Conservation (phyloP, 2,113 vertebrate species). For the Protobothrops flavoviridis region DNA sequence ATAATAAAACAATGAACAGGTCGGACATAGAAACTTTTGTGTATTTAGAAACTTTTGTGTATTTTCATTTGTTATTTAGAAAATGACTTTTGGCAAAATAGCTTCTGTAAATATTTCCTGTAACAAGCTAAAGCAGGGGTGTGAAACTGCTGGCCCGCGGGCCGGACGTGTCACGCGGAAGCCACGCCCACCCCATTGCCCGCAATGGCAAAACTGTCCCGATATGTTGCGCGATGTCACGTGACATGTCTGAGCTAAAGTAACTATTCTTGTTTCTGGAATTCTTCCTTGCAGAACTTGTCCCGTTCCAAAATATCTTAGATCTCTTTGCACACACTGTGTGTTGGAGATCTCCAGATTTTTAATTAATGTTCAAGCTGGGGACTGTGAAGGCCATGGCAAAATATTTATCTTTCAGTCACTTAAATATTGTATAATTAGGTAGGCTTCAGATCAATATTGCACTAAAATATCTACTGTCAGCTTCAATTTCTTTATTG, state of each 20-base stretch:
- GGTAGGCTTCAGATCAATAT: background rate
- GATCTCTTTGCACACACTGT: background rate
- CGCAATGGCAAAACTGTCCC: too few relatives aligned
- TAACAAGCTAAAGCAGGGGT: background rate
- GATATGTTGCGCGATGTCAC: too few relatives aligned
- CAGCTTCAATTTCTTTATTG: background rate
- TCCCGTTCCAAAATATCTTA: background rate
- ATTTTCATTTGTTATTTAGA: background rate
- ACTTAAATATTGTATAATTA: background rate
- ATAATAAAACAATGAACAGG: background rate
- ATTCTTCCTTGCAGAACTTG: background rate
- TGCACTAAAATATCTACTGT: background rate
- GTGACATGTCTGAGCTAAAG: background rate
- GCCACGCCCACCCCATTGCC: too few relatives aligned
- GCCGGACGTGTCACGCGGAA: too few relatives aligned
- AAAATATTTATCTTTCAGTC: background rate
- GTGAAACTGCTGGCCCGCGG: too few relatives aligned
- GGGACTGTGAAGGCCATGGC: background rate
- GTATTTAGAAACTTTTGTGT: background rate
- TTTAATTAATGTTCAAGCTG: background rate
- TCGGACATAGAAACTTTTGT: too few relatives aligned
- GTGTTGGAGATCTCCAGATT: background rate
- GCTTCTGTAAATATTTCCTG: background rate
- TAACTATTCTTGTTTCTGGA: background rate
- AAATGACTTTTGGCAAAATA: background rate